Evolutionary conservation across 1,140 invertebrate species (phyloP).

Genomic region (Saccostrea glomerata): DNA sequence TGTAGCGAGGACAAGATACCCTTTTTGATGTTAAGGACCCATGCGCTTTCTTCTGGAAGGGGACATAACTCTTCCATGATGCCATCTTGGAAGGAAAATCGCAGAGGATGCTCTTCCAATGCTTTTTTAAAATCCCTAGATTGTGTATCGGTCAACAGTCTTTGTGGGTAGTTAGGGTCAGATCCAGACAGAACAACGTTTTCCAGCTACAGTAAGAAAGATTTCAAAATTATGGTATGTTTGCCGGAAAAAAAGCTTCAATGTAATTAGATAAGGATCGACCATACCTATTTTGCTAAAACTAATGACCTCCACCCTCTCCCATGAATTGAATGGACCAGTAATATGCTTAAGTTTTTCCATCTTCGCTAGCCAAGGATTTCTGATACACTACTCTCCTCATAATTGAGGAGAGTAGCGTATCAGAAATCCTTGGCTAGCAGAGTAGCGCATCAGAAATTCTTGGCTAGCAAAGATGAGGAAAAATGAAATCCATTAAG

Average conservation of each 20-base stretch:
- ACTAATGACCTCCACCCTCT: no score
- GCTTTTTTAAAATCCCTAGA: conserved; percentile 49
- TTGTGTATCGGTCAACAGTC: conserved; percentile 43
- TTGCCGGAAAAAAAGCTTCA: background rate
- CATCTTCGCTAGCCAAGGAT: no score
- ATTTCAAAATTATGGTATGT: background rate
- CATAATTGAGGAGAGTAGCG: no score
- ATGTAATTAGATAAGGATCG: no score
- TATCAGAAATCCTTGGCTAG: no score
- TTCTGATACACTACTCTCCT: no score
- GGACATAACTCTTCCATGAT: conserved; percentile 78
- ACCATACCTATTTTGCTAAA: no score
- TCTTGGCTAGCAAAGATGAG: no score
- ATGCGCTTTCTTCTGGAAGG: conserved; percentile 83
- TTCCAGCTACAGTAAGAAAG: conserved; percentile 32
- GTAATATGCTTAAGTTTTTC: no score
- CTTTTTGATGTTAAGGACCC: conserved; percentile 92
- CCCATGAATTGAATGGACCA: no score
- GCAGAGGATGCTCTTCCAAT: conserved; percentile 79
- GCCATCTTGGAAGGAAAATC: conserved; percentile 81
- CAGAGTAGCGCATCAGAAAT: no score
- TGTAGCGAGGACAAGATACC: conserved; percentile 93
- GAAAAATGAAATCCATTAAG: no score
- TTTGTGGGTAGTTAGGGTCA: conserved; percentile 47
- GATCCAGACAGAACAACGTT: conserved; percentile 59